These are phyloP conservation scores for Mixornis gularis DNA, from an alignment of 2,113 vertebrate genomes.

Conservation along the genomic window DNA sequence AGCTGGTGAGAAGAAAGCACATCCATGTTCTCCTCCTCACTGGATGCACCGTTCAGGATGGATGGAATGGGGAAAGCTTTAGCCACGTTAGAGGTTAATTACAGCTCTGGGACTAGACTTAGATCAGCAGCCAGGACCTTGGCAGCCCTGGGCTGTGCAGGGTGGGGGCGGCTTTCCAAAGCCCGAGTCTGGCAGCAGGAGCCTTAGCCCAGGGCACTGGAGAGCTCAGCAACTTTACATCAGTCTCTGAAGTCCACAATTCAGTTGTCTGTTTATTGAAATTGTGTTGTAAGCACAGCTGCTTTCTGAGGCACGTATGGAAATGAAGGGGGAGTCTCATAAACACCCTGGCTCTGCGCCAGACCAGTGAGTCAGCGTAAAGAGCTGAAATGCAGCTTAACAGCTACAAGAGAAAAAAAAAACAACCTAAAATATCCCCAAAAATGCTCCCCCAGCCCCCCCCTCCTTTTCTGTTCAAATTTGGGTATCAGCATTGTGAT, in stretches of 20 bases:
- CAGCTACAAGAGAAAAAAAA: background rate
- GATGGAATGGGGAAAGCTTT: background rate
- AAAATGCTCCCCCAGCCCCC: background rate
- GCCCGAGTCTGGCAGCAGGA: background rate
- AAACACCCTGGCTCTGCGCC: background rate
- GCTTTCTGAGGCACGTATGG: constrained; percentile 18
- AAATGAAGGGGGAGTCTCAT: constrained; percentile 26
- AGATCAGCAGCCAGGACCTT: background rate
- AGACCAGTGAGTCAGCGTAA: constrained; percentile 11
- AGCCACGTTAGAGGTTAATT: background rate
- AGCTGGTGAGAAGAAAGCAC: background rate
- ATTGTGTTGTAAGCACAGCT: constrained; percentile 42
- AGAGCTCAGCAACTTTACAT: background rate
- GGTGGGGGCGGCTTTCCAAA: background rate
- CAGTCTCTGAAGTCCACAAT: constrained; percentile 20
- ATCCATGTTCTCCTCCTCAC: background rate
- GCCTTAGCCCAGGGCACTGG: background rate
- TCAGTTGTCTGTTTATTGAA: constrained; percentile 30
- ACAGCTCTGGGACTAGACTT: background rate
- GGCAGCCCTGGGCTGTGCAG: background rate
- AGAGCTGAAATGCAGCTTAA: background rate
- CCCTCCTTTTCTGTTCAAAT: background rate
- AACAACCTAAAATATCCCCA: background rate
- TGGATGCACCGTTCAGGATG: background rate
- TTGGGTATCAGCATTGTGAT: background rate